Percentiles rank a stretch among this genome's conserved stretches.
These are phyloP conservation scores for Frieseomelitta varia DNA, from an alignment of 1,140 invertebrate species.

Conservation along the genomic window DNA sequence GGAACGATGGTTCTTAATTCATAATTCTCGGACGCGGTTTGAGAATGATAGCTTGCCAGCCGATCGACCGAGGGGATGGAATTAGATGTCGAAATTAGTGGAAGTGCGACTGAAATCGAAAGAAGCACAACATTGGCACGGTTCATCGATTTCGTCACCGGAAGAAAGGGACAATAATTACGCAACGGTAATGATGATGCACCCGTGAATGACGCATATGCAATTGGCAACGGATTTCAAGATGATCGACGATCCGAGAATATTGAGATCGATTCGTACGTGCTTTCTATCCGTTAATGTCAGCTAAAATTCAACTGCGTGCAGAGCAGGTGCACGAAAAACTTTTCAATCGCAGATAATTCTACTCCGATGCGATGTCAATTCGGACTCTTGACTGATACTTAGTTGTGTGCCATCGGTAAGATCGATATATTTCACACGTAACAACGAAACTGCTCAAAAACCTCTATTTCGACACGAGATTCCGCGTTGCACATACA, in stretches of 20 bases:
- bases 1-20: too few species aligned
- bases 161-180: neutral
- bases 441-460: neutral
- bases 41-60: neutral
- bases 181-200: neutral
- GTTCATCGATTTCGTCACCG: conserved; percentile 3
- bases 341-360: neutral
- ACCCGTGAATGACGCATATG: too few species aligned
- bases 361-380: neutral
- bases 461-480: neutral
- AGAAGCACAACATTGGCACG: neutral
- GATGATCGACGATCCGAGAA: conserved; percentile 17
- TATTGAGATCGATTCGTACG: conserved; percentile 9
- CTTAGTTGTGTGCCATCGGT: neutral
- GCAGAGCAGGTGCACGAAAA: neutral
- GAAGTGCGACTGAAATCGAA: neutral
- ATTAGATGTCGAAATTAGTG: neutral
- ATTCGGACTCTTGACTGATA: neutral
- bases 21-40: neutral
- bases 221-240: neutral
- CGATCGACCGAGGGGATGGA: neutral
- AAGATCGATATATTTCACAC: conserved; percentile 13
- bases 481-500: neutral
- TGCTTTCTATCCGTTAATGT: neutral
- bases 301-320: neutral